These are phyloP conservation scores for Halcyon smyrnensis DNA, from an alignment of 2,797 vertebrate species.

Conservation along the genomic window DNA sequence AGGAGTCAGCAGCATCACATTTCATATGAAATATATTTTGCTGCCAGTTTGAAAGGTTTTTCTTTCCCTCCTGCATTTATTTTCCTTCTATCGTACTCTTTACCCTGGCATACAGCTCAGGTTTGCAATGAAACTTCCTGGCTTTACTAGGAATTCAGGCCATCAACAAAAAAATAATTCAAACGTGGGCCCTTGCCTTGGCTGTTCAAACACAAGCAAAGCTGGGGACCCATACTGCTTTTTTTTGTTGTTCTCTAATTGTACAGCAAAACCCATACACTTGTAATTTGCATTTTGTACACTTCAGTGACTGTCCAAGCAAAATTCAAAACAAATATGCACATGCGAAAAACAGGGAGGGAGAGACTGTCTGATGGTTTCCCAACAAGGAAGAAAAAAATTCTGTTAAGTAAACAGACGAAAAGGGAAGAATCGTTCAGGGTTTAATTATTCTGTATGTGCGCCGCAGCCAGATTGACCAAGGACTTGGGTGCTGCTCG, in stretches of 20 bases:
- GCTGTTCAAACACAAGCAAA: constrained; percentile 40
- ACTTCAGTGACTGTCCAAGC: constrained; percentile 68
- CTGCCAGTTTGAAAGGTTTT: neutral
- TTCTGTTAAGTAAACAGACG: constrained; percentile 54
- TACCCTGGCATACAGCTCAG: constrained; percentile 8
- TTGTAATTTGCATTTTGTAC: constrained; percentile 74
- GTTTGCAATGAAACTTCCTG: constrained; percentile 20
- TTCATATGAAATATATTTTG: constrained; percentile 9
- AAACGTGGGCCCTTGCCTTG: neutral
- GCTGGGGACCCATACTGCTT: neutral
- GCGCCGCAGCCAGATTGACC: constrained; percentile 4
- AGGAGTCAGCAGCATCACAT: neutral
- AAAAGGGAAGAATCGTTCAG: constrained; percentile 24
- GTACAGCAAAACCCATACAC: constrained; percentile 54
- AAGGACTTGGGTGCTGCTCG: neutral
- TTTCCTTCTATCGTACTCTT: constrained; percentile 35
- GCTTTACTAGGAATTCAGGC: constrained; percentile 41
- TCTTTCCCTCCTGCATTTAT: constrained; percentile 40
- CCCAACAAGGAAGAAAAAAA: constrained; percentile 38
- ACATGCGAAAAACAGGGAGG: constrained; percentile 21
- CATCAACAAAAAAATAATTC: constrained; percentile 11
- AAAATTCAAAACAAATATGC: constrained; percentile 74
- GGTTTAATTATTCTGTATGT: constrained; percentile 36
- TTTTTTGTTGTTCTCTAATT: constrained; percentile 55
- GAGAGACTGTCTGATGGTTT: constrained; percentile 33